Evolutionary conservation across 2,888 invertebrate species (phyloP).

Genomic region (Ichneumoninae sp.): DNA sequence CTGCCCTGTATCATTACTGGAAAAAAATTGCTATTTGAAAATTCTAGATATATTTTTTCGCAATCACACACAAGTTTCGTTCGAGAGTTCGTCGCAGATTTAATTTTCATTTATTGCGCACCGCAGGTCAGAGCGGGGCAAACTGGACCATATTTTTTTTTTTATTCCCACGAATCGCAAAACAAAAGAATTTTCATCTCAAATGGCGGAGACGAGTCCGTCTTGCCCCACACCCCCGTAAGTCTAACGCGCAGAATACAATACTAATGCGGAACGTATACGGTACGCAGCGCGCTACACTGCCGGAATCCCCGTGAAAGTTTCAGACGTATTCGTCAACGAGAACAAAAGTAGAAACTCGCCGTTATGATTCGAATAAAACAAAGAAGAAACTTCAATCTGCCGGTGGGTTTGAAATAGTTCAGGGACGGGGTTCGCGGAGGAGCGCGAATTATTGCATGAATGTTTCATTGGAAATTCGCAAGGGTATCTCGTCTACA

Average conservation of each 20-base stretch:
- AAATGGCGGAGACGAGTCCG: background rate
- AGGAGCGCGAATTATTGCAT: constrained; percentile 52
- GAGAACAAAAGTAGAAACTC: constrained; percentile 33
- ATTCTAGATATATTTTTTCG: background rate
- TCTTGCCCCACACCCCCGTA: background rate
- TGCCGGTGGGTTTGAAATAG: background rate
- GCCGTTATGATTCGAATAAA: constrained; percentile 39
- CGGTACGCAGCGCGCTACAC: background rate
- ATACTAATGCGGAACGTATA: constrained; percentile 6
- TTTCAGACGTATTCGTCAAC: constrained; percentile 36
- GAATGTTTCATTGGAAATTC: constrained; percentile 60
- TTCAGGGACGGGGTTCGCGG: background rate
- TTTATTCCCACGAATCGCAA: background rate
- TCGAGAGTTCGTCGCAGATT: background rate
- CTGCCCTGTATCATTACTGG: background rate
- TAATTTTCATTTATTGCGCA: background rate
- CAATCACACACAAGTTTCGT: background rate
- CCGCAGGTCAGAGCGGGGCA: background rate
- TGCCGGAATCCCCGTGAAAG: constrained; percentile 5
- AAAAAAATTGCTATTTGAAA: background rate
- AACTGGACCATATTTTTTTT: background rate
- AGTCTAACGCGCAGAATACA: background rate
- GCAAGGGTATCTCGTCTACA: background rate
- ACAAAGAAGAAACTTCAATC: constrained; percentile 53
- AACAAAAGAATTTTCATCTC: background rate